Base-by-base conservation (phyloP, 2,888 invertebrate species). In the Melinaea marsaeus region DNA sequence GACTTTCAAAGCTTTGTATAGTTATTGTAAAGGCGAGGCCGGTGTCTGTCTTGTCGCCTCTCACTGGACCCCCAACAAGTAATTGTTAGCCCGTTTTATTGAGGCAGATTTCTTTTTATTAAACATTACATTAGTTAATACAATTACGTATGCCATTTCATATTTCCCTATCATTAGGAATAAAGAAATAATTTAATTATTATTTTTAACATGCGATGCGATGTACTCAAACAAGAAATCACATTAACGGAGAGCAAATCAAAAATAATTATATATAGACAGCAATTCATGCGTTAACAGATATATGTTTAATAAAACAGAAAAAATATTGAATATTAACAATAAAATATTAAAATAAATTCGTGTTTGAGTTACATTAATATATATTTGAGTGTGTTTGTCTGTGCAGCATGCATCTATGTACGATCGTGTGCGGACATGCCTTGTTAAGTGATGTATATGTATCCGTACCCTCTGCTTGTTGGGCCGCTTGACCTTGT, bases 401-500 rank as follows among this genome's bases (percentile, higher is more conserved):
- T 56, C n/a, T 51, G 51, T 88, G 88, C 88, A 86, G 85, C 71
- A 71, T 64, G 48, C 70, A 73, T 73, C 79, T 83, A 84, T 75
- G 76, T 74, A 61, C 71, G 66, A 65, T 65, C 70, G 62, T 65
- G 81, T 86, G 83, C 84, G 81, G 60, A 58, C 51, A 51, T 51
- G 51, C 51, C 42, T 32, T 51, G 51, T 51, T 51, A 51, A 32
- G 51, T 51, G 51, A 51, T 51, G 11, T 32, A 51, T 51, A 32
- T 51, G 11, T 51, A 32, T 32, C 5, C 93, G 93, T 93, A 96
- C 96, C 94, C 95, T 92, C 83, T 95, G 96, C 76, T 95, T 95
- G 69, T 92, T 92, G 4, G 95, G 94, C 71, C 97, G 91, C 82
- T 96, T 95, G 78, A 98, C 95, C 88, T 97, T 97, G 88, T 98